Base-by-base conservation (phyloP, 2,797 vertebrate species). In the Acestrorhynchus altus region DNA sequence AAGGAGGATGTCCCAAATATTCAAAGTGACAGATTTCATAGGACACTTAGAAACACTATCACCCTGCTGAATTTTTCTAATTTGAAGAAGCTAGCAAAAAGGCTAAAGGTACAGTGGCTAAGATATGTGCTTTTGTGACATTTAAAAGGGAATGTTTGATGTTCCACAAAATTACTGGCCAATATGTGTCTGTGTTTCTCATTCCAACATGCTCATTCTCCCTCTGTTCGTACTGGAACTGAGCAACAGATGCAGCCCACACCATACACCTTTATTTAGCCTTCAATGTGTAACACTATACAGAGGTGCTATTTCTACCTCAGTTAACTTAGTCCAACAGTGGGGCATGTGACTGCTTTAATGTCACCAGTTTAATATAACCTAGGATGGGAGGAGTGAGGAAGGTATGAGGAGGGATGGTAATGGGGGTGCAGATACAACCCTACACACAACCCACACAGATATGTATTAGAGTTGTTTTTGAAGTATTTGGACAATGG, bases 241-340 rank as follows among this genome's bases (percentile, higher is more conserved):
- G 86, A 86, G 83, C 85, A 94, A 86, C 90, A 92, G 88, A 91
- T 93, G 91, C 90, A 90, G 84, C 79, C 80, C 87, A 86, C 93
- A 90, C 93, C 93, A 88, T 82, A 81, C 18, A 74, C 88, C 89
- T 92, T 94, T 91, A 94, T 95, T 92, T 94, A 91, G 88, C 87
- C 85, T 70, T 87, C 76, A 84, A 87, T 92, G 89, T 95, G 93
- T 93, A 95, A 94, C 89, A 72, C 87, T 94, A 94, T 90, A 90
- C 92, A 90, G 83, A 66, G 85, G 85, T 92, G 92, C 93, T 92
- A 93, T 94, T 94, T 94, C 92, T 89, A 86, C 88, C 90, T 92
- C 88, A 86, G 88, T 90, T 92, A 91, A 90, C 87, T 84, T 88
- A 81, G 91, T 86, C 80, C 86, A 90, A 57, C 88, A 83, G 88